Conservation (phyloP, 2,113 vertebrate genomes). For the Percina caprodes region DNA sequence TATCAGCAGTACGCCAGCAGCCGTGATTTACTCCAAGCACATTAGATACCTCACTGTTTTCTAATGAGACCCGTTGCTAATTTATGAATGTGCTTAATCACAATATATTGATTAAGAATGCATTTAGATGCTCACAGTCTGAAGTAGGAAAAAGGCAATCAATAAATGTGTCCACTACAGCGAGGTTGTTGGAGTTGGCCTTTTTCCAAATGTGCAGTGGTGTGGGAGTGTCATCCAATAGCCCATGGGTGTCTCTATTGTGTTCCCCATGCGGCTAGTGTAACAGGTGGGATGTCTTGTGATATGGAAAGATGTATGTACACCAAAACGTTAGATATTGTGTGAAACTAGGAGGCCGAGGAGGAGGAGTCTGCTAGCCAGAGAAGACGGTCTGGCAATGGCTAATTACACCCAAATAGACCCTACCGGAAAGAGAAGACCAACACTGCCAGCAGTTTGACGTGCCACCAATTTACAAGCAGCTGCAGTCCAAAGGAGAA, state of each 20-base stretch:
- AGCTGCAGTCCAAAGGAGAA: neutral
- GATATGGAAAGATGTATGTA: too few relatives aligned
- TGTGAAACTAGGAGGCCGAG: too few relatives aligned
- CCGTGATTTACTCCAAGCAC: constrained; percentile 22
- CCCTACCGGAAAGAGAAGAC: neutral
- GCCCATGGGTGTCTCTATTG: too few relatives aligned
- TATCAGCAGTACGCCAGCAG: constrained; percentile 11
- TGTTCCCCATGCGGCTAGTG: too few relatives aligned
- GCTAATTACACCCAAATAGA: neutral
- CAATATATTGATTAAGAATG: constrained; percentile 14
- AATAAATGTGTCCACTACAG: neutral
- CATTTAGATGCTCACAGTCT: constrained; percentile 7
- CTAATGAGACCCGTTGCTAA: constrained; percentile 30
- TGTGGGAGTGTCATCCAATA: too few relatives aligned
- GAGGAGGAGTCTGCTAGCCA: too few relatives aligned
- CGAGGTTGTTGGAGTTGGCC: neutral
- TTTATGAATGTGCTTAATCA: neutral
- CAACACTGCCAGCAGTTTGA: neutral
- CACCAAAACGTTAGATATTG: too few relatives aligned
- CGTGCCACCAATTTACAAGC: neutral
- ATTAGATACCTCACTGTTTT: constrained; percentile 14
- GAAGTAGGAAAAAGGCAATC: constrained; percentile 2
- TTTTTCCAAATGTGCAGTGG: neutral
- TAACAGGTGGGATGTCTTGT: too few relatives aligned
- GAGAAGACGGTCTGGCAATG: too few relatives aligned